phyloP scores from a whole-genome alignment of 1,140 invertebrate species.

The Drosophila elegans region DNA sequence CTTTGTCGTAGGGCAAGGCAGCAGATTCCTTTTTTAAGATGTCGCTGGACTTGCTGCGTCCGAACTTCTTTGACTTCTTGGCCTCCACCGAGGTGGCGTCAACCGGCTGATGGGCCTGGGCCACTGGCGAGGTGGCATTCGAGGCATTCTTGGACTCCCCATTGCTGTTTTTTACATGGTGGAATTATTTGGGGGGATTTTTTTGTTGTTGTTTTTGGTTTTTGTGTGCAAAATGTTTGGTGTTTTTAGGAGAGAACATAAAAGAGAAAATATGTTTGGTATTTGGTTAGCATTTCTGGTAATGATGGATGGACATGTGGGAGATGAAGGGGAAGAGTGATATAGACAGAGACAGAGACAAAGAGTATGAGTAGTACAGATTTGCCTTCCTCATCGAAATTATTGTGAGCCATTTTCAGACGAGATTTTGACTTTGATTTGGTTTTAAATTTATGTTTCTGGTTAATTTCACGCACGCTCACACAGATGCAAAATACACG shows the following conservation, averaged over 20 bases:
- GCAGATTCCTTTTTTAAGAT: slow-evolving; percentile 87
- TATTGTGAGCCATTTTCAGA: slow-evolving; percentile 58
- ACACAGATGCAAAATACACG: slow-evolving; percentile 32
- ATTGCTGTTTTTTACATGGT: slow-evolving; percentile 60
- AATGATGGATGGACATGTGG: slow-evolving; percentile 71
- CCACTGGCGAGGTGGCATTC: slow-evolving; percentile 53
- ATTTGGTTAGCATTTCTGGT: slow-evolving; percentile 73
- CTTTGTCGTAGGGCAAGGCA: slow-evolving; percentile 86
- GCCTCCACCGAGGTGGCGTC: slow-evolving; percentile 25
- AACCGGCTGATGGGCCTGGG: slow-evolving; percentile 7
- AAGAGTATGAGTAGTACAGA: slow-evolving; percentile 12
- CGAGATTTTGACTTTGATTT: slow-evolving; percentile 25
- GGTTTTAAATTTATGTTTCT: slow-evolving; percentile 43
- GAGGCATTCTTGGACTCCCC: slow-evolving; percentile 70
- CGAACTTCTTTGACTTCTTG: slow-evolving; percentile 79
- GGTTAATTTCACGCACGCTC: slow-evolving; percentile 54
- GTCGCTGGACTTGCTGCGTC: slow-evolving; percentile 89
- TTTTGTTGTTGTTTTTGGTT: slow-evolving; percentile 38
- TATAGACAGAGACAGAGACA: slow-evolving; percentile 16
- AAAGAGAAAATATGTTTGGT: slow-evolving; percentile 82
- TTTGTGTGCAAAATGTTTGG: slow-evolving; percentile 43
- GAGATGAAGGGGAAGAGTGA: slow-evolving; percentile 8
- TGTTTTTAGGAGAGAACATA: slow-evolving; percentile 60
- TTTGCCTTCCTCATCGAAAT: slow-evolving; percentile 63
- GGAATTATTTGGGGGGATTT: slow-evolving; percentile 17